Evolutionary conservation across 2,113 vertebrate species (phyloP).

Genomic region (Pygoscelis adeliae): DNA sequence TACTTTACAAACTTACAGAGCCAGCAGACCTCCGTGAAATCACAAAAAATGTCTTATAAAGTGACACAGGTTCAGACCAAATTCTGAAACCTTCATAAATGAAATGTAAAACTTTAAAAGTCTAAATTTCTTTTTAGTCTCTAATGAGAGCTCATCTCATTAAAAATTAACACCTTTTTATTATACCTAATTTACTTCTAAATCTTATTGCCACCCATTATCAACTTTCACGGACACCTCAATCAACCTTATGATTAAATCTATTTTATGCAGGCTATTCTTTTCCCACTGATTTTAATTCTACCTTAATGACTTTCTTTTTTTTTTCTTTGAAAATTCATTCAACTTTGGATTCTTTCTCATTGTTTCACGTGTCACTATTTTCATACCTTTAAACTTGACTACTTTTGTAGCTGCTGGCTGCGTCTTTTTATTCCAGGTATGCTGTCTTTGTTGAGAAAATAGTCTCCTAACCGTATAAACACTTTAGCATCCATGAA

Average conservation of each 20-base stretch:
- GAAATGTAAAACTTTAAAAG: constrained; percentile 26
- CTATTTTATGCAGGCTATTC: constrained; percentile 41
- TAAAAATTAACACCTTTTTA: constrained; percentile 67
- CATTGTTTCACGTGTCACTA: not conserved
- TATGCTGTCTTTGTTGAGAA: not conserved
- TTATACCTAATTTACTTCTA: constrained; percentile 66
- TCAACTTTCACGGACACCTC: constrained; percentile 43
- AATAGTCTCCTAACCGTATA: not conserved
- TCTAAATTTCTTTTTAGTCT: constrained; percentile 43
- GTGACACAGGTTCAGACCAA: not conserved
- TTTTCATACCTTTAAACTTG: not conserved
- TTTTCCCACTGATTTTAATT: constrained; percentile 55
- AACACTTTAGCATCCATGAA: not conserved
- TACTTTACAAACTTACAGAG: not conserved
- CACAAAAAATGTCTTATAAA: not conserved
- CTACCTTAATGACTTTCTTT: constrained; percentile 50
- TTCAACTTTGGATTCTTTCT: not conserved
- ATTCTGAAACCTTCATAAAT: constrained; percentile 1
- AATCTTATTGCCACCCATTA: constrained; percentile 56
- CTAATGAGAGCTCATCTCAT: constrained; percentile 52
- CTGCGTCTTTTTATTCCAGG: not conserved
- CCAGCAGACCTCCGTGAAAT: not conserved
- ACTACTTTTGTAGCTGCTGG: not conserved
- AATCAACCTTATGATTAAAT: constrained; percentile 52
- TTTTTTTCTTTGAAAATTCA: constrained; percentile 7